These are phyloP conservation scores for Maniola jurtina DNA, from an alignment of 1,140 invertebrate species.

Conservation along the genomic window DNA sequence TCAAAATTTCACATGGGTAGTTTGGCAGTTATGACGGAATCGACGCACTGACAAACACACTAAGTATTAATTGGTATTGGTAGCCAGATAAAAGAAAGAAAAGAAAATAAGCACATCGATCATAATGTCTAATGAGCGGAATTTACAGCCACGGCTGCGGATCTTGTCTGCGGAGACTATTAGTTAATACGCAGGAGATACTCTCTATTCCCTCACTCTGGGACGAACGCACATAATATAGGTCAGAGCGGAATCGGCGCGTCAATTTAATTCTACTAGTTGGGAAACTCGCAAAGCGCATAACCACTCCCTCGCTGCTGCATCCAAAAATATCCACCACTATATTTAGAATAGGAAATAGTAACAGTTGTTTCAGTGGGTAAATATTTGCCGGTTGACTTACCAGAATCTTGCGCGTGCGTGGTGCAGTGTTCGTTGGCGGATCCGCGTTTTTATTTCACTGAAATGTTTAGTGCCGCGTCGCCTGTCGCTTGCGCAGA, in stretches of 20 bases:
- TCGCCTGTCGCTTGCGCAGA: slow-evolving; percentile 67
- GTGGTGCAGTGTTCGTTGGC: slow-evolving; percentile 51
- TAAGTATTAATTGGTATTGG: no score
- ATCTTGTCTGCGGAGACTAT: no score
- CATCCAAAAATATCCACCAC: slow-evolving; percentile 57
- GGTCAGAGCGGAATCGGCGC: slow-evolving; percentile 20
- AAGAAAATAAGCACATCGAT: no score
- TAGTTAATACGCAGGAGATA: no score
- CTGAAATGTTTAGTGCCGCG: slow-evolving; percentile 60
- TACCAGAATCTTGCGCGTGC: slow-evolving; percentile 73
- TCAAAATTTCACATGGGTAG: no score
- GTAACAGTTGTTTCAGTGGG: slow-evolving; percentile 18
- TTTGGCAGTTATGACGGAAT: no score
- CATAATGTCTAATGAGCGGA: no score
- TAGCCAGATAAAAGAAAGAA: no score
- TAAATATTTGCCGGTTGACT: slow-evolving; percentile 33
- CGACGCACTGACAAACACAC: no score
- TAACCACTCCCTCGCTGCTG: slow-evolving; percentile 54
- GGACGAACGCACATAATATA: neutral
- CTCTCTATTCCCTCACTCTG: no score
- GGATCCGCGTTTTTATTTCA: slow-evolving; percentile 66
- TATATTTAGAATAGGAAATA: slow-evolving; percentile 39
- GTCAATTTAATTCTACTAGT: slow-evolving; percentile 37
- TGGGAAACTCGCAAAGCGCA: slow-evolving; percentile 50
- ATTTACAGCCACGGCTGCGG: no score